Conservation (phyloP, 2,888 invertebrate genomes). For the Megalurothrips usitatus region DNA sequence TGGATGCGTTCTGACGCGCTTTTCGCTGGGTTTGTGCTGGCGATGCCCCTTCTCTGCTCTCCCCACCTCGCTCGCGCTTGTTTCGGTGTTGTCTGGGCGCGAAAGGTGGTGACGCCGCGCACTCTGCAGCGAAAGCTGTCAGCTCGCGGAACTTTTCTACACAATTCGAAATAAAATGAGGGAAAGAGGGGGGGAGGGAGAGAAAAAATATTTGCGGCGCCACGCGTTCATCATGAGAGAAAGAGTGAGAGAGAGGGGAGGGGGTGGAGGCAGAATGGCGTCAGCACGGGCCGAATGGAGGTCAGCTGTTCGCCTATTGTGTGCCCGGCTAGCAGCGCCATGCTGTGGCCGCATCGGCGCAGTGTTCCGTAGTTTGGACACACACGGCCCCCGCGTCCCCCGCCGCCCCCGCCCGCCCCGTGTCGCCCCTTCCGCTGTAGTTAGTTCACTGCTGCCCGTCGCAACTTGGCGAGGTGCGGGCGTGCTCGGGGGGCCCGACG, state of each 20-base stretch:
- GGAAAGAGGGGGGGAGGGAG: too few species aligned
- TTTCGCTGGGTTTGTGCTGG: background rate
- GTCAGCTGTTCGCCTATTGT: background rate
- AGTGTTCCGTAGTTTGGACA: slow-evolving; percentile 1
- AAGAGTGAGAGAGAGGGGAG: too few species aligned
- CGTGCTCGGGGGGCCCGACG: background rate
- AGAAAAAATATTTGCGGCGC: too few species aligned
- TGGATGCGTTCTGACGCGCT: slow-evolving; percentile 20
- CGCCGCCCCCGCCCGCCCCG: background rate
- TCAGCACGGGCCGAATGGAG: background rate
- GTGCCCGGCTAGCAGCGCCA: background rate
- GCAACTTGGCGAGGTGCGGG: too few species aligned
- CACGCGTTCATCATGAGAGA: too few species aligned
- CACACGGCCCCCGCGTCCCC: background rate
- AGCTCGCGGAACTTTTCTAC: too few species aligned
- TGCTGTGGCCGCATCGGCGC: background rate
- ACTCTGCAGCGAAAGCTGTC: too few species aligned
- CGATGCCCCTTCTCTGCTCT: background rate
- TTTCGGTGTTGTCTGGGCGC: background rate
- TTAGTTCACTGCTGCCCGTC: background rate
- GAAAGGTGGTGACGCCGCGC: too few species aligned
- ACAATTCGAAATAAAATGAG: too few species aligned
- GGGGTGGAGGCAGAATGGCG: background rate
- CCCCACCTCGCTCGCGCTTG: too few species aligned
- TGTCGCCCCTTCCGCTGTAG: background rate